phyloP scores from a whole-genome alignment of 2,113 vertebrate species.

The Oxyura jamaicensis region DNA sequence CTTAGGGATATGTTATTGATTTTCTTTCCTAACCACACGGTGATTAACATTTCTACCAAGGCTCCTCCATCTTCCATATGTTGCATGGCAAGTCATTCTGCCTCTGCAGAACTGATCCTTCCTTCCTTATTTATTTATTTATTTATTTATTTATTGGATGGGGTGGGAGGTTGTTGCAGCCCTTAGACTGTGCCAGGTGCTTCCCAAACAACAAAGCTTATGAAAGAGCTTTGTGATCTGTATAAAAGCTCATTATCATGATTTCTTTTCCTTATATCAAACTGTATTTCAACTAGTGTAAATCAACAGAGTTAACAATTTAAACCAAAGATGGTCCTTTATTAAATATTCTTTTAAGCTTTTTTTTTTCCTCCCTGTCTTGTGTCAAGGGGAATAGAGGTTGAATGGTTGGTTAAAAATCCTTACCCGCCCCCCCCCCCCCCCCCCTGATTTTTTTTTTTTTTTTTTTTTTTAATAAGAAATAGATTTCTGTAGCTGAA shows the following conservation, averaged over 20 bases:
- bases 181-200: background rate
- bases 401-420: too few relatives aligned
- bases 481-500: background rate
- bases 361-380: background rate
- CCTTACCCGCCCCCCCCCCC: too few relatives aligned
- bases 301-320: background rate
- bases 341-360: background rate
- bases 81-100: background rate
- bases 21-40: background rate
- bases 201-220: background rate
- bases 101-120: background rate
- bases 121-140: background rate
- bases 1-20: background rate
- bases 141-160: background rate
- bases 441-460: too few relatives aligned
- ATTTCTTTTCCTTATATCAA: background rate
- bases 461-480: background rate
- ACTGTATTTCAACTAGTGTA: background rate
- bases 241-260: conserved; percentile 12
- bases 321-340: background rate
- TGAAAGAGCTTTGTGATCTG: conserved; percentile 9
- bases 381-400: too few relatives aligned
- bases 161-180: background rate
- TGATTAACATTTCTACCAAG: background rate
- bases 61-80: background rate